Base-by-base conservation (phyloP, 2,113 vertebrate species). In the Anolis sagrei region DNA sequence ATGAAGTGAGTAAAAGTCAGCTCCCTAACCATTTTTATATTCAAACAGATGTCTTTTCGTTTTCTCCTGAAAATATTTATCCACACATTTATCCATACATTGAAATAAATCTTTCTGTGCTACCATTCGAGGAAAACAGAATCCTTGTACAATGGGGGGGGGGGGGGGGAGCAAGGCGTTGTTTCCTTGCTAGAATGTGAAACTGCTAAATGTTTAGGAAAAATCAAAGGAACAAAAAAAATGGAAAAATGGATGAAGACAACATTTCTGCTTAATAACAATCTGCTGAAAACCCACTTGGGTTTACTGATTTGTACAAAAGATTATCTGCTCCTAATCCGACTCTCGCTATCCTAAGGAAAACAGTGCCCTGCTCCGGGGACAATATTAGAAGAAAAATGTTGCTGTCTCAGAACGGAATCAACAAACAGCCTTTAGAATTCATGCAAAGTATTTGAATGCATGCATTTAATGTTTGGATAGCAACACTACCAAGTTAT, bases 361-460 rank as follows among this genome's bases (percentile, higher is more conserved):
- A 82, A 93, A 64, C 66, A 90, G 83, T 85, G 86, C 80, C 79
- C 70, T 76, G 68, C 77, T 95, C 92, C 87, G 88, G 79, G 78
- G 72, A 49, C 88, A 0, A 0, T 48, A 86, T 74, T 81, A 82
- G 85, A 82, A 88, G 76, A 90, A 90, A 92, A 84, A 25, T 84
- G 90, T 88, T 88, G 81, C 86, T 85, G 36, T 83, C 70, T 69
- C 79, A 64, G 79, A 88, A 76, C 70, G 88, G 86, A 92, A 95
- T 92, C 91, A 83, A 93, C 90, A 93, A 83, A 93, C 90, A 93
- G 76, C 86, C 92, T 16, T 54, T 61, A 81, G 83, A 92, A 92
- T 79, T 86, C 13, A 80, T 76, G 48, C 29, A 88, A 1, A 62
- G 29, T 90, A 81, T 83, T 84, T 68, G 58, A 77, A 69, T 16